phyloP scores from a whole-genome alignment of 2,888 invertebrate genomes.

The Chaitophorus viminalis region DNA sequence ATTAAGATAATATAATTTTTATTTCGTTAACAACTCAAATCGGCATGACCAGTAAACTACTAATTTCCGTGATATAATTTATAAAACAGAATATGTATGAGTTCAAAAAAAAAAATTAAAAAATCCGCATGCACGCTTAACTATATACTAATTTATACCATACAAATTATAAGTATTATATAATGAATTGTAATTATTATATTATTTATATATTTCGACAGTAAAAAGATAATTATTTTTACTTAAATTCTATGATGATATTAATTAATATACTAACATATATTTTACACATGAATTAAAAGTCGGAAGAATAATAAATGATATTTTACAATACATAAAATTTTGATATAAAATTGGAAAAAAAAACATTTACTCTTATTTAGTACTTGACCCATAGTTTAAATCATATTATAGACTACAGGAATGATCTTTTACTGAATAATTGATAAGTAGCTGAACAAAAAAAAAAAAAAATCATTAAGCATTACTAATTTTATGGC shows the following conservation, averaged over 20 bases:
- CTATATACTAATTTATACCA: too few relatives aligned
- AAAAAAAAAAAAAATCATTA: not conserved
- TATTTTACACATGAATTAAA: not conserved
- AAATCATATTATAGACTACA: not conserved
- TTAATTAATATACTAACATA: too few relatives aligned
- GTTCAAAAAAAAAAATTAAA: too few relatives aligned
- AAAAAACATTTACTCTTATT: not conserved
- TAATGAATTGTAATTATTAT: not conserved
- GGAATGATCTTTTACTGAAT: not conserved
- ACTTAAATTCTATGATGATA: slow-evolving; percentile 1
- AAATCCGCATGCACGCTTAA: too few relatives aligned
- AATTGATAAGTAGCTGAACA: not conserved
- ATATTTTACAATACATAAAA: not conserved
- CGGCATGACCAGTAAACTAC: too few relatives aligned
- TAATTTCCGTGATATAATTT: too few relatives aligned
- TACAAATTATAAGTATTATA: too few relatives aligned
- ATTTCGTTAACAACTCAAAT: too few relatives aligned
- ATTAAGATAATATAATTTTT: too few relatives aligned
- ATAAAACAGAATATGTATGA: too few relatives aligned
- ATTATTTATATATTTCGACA: not conserved
- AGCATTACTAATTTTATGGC: not conserved
- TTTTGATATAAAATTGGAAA: slow-evolving; percentile 6
- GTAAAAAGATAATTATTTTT: not conserved
- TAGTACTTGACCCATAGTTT: not conserved
- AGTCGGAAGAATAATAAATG: slow-evolving; percentile 1